phyloP scores from a whole-genome alignment of 2,797 vertebrate species.

The Bradypodion ventrale region DNA sequence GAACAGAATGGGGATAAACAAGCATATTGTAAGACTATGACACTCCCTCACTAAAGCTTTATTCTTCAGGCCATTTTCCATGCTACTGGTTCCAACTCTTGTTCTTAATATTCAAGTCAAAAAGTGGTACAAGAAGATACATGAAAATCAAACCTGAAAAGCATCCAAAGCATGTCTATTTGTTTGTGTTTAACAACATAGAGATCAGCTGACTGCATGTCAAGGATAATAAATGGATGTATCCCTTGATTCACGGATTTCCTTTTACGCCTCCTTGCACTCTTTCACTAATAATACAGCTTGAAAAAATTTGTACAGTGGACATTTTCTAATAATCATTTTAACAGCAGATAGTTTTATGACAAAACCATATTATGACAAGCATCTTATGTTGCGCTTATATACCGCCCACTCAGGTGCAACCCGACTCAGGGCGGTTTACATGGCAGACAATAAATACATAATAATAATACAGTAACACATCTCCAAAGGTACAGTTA shows the following conservation, averaged over 20 bases:
- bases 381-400: no score
- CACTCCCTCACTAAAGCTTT: constrained; percentile 20
- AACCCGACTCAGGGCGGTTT: no score
- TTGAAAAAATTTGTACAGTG: background rate
- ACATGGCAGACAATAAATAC: no score
- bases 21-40: constrained; percentile 18
- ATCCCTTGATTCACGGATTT: background rate
- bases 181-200: constrained; percentile 7
- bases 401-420: no score
- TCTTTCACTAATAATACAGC: background rate
- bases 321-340: background rate
- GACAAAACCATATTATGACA: background rate
- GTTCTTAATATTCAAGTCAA: constrained; percentile 7
- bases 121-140: constrained; percentile 14
- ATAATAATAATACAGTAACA: no score
- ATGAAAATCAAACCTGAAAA: constrained; percentile 28
- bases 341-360: background rate
- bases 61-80: constrained; percentile 18
- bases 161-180: constrained; percentile 8
- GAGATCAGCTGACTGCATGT: background rate
- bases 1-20: constrained; percentile 18
- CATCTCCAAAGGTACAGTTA: no score
- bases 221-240: background rate
- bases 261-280: background rate
- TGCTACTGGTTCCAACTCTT: constrained; percentile 27